Conservation (phyloP, 2,888 invertebrate genomes). For the Teleiodes luculella region DNA sequence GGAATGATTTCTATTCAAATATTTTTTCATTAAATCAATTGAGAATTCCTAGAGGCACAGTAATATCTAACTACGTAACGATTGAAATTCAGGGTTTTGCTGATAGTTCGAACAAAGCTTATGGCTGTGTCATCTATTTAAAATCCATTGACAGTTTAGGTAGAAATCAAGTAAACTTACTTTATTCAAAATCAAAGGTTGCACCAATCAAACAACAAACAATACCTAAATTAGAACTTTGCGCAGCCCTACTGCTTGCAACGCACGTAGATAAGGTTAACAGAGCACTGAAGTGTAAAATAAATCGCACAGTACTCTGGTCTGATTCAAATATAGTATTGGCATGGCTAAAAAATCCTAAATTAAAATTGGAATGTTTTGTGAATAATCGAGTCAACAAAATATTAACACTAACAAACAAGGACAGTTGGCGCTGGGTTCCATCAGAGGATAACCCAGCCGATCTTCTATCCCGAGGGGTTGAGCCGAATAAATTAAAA, state of each 20-base stretch:
- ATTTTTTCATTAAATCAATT: background rate
- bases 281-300: background rate
- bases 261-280: background rate
- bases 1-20: background rate
- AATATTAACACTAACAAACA: background rate
- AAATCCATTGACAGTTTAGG: background rate
- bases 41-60: background rate
- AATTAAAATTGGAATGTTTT: background rate
- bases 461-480: background rate
- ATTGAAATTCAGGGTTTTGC: background rate
- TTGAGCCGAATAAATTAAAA: background rate
- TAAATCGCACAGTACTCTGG: background rate
- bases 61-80: background rate
- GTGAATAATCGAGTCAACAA: background rate
- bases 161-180: background rate
- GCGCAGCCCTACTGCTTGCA: background rate
- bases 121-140: background rate
- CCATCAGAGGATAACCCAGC: background rate
- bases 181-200: background rate
- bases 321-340: background rate
- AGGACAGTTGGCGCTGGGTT: background rate
- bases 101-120: background rate
- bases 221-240: background rate
- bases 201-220: conserved; percentile 10
- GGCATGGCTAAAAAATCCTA: background rate